Evolutionary conservation across 1,140 invertebrate species (phyloP), one percentile per base, ranked within the genome.

Genomic region (Calosoma granatense): DNA sequence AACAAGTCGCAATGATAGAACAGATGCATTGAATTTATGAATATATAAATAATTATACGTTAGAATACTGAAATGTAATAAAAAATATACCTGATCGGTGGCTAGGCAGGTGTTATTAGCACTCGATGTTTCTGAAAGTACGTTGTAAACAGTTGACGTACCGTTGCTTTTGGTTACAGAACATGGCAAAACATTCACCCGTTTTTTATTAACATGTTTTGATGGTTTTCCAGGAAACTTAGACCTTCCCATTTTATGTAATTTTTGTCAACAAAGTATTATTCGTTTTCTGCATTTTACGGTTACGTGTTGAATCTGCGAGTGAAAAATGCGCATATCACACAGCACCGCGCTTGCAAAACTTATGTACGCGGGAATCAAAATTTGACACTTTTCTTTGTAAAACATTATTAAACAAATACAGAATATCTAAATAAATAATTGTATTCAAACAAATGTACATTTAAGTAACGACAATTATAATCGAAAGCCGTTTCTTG

Each of bases 141-240:
- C 74, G 68, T 76, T 75, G 68, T 79, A 74, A 67, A 72, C 73
- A 55, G 61, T 64, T 56, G 67, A 68, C 62, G 72, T 72, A 71
- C 71, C 75, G 68, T 71, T 70, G 66, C 72, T 70, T 69, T 76
- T 74, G 63, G 65, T 72, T 68, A 74, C 72, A 63, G 68, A 64
- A 63, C 19, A 72, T 64, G 79, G 76, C 69, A 87, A 77, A 71
- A 87, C 84, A 77, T 85, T 87, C 70, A 87, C 81, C 74, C 85
- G 80, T 72, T 86, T 87, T 78, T 84, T 84, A 75, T 86, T 87
- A 70, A 85, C 83, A 76, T 85, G 84, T 78, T 88, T 89, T 62
- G 86, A 82, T 72, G 87, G 86, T 80, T 88, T 88, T 63, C 87
- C 86, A 70, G 87, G 86, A 80, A 88, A 88, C 79, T 86, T 87